Conservation (phyloP, 2,888 invertebrate genomes). For the Argyresthia goedartella region DNA sequence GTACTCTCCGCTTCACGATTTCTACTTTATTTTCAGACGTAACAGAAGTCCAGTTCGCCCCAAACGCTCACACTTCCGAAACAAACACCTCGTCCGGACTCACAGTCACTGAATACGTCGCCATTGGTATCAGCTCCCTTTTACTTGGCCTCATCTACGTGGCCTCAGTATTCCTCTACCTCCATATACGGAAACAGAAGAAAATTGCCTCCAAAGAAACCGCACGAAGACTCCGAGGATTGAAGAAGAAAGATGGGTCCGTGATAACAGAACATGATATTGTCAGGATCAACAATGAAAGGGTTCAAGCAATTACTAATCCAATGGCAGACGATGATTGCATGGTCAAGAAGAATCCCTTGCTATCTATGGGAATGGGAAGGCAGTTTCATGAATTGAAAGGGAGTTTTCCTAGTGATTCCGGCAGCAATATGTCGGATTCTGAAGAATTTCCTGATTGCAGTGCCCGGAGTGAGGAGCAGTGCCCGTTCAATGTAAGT, state of each 20-base stretch:
- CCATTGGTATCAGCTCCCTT: conserved; percentile 86
- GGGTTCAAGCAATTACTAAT: conserved; percentile 40
- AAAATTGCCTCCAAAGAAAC: conserved; percentile 58
- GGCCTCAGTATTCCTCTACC: conserved; percentile 85
- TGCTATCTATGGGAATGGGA: conserved; percentile 63
- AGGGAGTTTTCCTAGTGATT: conserved; percentile 51
- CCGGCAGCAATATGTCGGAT: conserved; percentile 75
- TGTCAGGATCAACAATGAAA: conserved; percentile 54
- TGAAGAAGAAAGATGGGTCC: conserved; percentile 53
- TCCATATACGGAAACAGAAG: conserved; percentile 80
- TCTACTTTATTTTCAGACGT: conserved; percentile 70
- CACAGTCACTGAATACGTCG: conserved; percentile 82
- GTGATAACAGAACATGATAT: conserved; percentile 56
- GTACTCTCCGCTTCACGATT: no score
- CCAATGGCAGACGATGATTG: conserved; percentile 68
- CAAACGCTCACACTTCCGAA: conserved; percentile 72
- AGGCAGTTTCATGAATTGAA: conserved; percentile 73
- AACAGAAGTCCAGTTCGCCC: conserved; percentile 83
- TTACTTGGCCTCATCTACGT: conserved; percentile 90
- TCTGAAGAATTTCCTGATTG: conserved; percentile 71
- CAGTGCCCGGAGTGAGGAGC: conserved; percentile 41
- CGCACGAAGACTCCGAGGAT: conserved; percentile 19
- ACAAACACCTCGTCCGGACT: conserved; percentile 72
- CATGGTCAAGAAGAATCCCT: conserved; percentile 83
- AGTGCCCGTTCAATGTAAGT: conserved; percentile 42